Percentiles rank a stretch among this genome's conserved stretches.
Conservation (phyloP, 2,797 vertebrate species). For the Ceryle rudis region DNA sequence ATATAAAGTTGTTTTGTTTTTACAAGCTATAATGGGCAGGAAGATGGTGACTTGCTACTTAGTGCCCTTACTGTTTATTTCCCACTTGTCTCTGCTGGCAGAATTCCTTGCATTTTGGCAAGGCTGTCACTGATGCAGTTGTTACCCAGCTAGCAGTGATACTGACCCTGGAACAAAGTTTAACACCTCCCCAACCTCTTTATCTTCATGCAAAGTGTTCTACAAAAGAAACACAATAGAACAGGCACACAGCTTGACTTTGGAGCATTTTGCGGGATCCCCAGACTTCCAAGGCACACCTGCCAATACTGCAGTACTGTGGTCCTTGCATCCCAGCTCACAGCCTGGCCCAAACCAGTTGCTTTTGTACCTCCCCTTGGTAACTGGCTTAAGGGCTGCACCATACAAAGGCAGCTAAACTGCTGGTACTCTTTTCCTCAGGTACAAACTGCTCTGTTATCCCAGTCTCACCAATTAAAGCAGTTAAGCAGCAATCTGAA, state of each 20-base stretch:
- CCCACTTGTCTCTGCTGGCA: accelerated
- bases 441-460: not conserved
- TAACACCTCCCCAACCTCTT: not conserved
- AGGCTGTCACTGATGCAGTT: not conserved
- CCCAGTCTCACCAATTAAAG: not conserved
- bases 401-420: not conserved
- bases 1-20: not conserved
- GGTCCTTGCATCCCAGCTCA: not conserved
- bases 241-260: not conserved
- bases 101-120: not conserved
- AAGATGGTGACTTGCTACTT: not conserved
- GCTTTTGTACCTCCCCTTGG: not conserved
- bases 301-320: not conserved
- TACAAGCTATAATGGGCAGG: not conserved
- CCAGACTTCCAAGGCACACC: not conserved
- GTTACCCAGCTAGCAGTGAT: not conserved
- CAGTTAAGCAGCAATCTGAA: not conserved
- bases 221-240: not conserved
- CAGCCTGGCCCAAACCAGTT: not conserved
- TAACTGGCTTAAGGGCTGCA: not conserved
- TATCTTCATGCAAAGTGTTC: not conserved
- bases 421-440: not conserved
- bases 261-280: not conserved
- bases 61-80: not conserved
- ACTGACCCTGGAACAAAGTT: not conserved